A percentile compares a stretch with the other conserved stretches of the same genome.
phyloP scores from a whole-genome alignment of 2,113 vertebrate species.

The Naja naja region DNA sequence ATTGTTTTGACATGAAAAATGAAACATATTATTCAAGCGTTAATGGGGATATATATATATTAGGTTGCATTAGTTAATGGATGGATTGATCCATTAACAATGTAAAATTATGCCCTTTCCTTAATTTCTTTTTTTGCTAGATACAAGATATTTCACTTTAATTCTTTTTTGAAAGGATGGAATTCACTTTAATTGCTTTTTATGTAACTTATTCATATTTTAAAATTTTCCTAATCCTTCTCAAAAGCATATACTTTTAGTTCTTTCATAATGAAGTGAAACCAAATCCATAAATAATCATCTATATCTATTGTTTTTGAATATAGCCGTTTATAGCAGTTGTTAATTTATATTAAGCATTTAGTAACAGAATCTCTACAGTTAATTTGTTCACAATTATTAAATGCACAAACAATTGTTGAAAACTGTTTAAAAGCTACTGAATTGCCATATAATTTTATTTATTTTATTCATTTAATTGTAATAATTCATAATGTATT shows the following conservation, averaged over 20 bases:
- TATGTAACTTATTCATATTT: neutral
- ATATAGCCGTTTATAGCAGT: neutral
- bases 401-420: neutral
- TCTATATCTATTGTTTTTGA: neutral
- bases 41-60: neutral
- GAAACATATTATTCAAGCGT: neutral
- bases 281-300: neutral
- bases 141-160: neutral
- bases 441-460: slow-evolving; percentile 38
- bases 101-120: neutral
- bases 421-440: slow-evolving; percentile 28
- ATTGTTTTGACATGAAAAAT: neutral
- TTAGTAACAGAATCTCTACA: neutral
- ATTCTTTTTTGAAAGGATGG: neutral
- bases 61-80: neutral
- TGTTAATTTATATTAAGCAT: neutral
- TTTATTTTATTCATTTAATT: slow-evolving; percentile 53
- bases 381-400: slow-evolving; percentile 20
- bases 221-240: neutral
- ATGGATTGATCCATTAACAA: neutral
- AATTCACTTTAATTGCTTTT: neutral
- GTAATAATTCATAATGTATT: slow-evolving; percentile 25
- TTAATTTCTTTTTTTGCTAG: neutral
- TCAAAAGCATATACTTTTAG: neutral
- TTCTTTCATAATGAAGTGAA: neutral